phyloP scores from a whole-genome alignment of 2,888 invertebrate species.

The Maniola hyperantus region DNA sequence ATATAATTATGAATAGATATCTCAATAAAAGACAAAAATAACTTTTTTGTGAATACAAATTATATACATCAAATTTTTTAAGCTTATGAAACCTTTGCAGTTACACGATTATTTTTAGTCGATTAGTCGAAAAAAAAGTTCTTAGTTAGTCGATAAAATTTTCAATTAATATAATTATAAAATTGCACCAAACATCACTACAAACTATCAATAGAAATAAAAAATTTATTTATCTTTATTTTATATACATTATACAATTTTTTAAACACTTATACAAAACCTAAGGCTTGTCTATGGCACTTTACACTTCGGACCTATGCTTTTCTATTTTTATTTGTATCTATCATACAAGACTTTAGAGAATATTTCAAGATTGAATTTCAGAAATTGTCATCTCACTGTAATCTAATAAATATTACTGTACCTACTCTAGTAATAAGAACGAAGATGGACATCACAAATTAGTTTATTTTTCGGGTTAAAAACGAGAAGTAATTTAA shows the following conservation, averaged over 20 bases:
- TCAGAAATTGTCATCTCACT: not conserved
- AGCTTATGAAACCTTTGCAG: constrained; percentile 28
- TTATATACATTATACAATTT: constrained; percentile 20
- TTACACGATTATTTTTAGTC: constrained; percentile 32
- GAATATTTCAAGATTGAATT: not conserved
- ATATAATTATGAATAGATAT: not conserved
- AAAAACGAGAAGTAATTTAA: too few species aligned
- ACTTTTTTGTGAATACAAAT: not conserved
- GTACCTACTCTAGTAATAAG: too few species aligned
- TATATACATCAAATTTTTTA: not conserved
- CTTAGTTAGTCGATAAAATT: constrained; percentile 46
- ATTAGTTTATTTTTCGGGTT: too few species aligned
- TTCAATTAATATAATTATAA: constrained; percentile 39
- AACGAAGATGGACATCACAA: too few species aligned
- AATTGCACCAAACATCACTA: constrained; percentile 57
- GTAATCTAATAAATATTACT: too few species aligned
- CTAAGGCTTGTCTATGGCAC: constrained; percentile 47
- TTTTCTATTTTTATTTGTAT: constrained; percentile 1
- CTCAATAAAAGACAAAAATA: not conserved
- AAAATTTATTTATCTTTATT: not conserved
- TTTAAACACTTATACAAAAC: constrained; percentile 35
- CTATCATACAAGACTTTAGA: constrained; percentile 4
- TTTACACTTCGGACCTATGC: constrained; percentile 27
- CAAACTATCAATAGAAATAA: constrained; percentile 31
- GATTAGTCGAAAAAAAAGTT: constrained; percentile 38